A percentile compares a stretch with the other conserved stretches of the same genome.
These are phyloP conservation scores for Frankliniella intonsa DNA, from an alignment of 2,888 invertebrate species.

Conservation along the genomic window DNA sequence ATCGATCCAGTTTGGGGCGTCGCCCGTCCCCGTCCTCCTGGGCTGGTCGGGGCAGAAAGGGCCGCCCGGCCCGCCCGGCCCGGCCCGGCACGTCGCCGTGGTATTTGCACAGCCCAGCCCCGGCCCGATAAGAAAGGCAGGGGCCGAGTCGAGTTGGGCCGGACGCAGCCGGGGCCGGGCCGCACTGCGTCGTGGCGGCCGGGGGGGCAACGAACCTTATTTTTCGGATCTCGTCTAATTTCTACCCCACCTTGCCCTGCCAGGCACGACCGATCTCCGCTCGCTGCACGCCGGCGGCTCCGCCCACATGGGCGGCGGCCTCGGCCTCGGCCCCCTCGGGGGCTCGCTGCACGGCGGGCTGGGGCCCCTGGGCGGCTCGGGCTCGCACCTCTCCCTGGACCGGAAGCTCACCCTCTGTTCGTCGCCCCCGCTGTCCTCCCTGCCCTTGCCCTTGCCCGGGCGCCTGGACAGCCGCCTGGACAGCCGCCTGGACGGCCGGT, in stretches of 20 bases:
- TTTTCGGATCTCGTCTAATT: too few species aligned
- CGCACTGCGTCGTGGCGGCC: too few species aligned
- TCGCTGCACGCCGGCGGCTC: not conserved
- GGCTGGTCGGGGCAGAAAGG: too few species aligned
- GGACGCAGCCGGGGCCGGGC: too few species aligned
- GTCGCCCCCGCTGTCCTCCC: conserved; percentile 59
- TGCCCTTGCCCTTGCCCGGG: conserved; percentile 44
- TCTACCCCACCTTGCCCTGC: not conserved
- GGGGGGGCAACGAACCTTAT: too few species aligned
- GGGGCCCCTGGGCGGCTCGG: conserved; percentile 23
- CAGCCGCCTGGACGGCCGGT: not conserved
- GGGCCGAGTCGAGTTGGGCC: too few species aligned
- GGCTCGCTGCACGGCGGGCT: conserved; percentile 27
- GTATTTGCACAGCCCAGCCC: too few species aligned
- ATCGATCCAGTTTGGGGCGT: conserved; percentile 5
- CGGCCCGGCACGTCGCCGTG: too few species aligned
- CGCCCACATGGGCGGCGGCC: not conserved
- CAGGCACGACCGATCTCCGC: not conserved
- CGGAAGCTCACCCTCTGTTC: conserved; percentile 53
- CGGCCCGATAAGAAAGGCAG: too few species aligned
- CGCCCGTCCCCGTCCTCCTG: too few species aligned
- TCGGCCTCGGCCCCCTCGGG: conserved; percentile 3
- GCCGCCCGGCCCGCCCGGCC: too few species aligned
- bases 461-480: conserved; percentile 5
- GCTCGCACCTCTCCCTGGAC: conserved; percentile 53